Conservation (phyloP, 2,888 invertebrate genomes). For the Platycheirus albimanus region DNA sequence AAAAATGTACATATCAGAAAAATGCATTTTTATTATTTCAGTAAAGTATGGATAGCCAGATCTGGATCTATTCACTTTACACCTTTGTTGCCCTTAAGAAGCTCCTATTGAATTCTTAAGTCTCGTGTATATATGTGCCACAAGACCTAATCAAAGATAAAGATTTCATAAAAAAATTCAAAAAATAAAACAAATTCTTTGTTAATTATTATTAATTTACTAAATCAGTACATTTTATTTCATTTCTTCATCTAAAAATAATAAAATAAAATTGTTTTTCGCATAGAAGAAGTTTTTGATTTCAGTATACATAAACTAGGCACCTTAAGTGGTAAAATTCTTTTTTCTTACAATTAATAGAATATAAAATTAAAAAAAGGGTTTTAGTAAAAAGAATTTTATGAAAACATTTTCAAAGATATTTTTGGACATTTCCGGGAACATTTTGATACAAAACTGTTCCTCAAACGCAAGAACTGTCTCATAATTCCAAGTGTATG, state of each 20-base stretch:
- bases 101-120: too few relatives aligned
- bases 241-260: constrained; percentile 35
- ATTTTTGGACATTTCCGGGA: constrained; percentile 46
- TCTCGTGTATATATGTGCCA: too few relatives aligned
- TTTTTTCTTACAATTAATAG: constrained; percentile 18
- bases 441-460: constrained; percentile 74
- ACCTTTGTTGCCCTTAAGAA: too few relatives aligned
- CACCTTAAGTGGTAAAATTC: constrained; percentile 60
- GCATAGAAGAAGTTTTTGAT: constrained; percentile 34
- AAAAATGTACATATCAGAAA: too few relatives aligned
- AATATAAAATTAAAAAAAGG: constrained; percentile 25
- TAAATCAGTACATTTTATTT: constrained; percentile 72
- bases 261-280: constrained; percentile 49
- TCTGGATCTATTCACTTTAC: too few relatives aligned
- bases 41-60: too few relatives aligned
- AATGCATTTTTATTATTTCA: too few relatives aligned
- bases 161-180: not conserved
- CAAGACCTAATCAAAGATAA: too few relatives aligned
- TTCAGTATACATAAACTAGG: constrained; percentile 42
- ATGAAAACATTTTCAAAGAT: constrained; percentile 21
- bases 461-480: constrained; percentile 42
- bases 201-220: constrained; percentile 27
- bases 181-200: constrained; percentile 22
- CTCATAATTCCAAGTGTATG: constrained; percentile 45
- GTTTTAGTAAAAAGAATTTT: constrained; percentile 39